A percentile compares a stretch with the other conserved stretches of the same genome.
phyloP scores from a whole-genome alignment of 1,140 invertebrate species.

The Halesus radiatus region DNA sequence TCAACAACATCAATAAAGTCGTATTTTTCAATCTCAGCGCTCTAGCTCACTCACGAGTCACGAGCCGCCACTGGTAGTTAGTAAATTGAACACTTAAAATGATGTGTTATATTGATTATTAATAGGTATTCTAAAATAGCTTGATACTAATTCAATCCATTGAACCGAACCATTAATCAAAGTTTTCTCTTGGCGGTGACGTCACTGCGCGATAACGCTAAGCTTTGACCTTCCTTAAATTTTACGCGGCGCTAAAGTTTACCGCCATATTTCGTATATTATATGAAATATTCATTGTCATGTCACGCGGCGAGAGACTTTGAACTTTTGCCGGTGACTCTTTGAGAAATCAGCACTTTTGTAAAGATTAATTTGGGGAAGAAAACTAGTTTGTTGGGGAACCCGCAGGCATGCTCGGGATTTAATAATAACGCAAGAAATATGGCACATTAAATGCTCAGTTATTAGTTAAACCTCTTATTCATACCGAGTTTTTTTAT shows the following conservation, averaged over 20 bases:
- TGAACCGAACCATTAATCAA: slow-evolving; percentile 40
- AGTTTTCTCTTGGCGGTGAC: slow-evolving; percentile 27
- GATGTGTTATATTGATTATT: no score
- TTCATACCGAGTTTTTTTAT: no score
- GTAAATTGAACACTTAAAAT: no score
- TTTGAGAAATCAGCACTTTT: slow-evolving; percentile 52
- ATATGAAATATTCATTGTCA: slow-evolving; percentile 54
- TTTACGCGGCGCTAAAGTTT: slow-evolving; percentile 47
- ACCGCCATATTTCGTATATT: slow-evolving; percentile 34
- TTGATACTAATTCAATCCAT: slow-evolving; percentile 23
- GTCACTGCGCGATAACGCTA: slow-evolving; percentile 28
- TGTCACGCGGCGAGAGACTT: slow-evolving; percentile 39
- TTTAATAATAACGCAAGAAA: no score
- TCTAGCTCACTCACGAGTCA: no score
- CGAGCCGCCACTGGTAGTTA: no score
- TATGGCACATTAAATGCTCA: no score
- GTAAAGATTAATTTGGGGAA: slow-evolving; percentile 41
- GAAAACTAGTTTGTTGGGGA: slow-evolving; percentile 37
- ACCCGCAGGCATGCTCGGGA: neutral
- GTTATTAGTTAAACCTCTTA: no score
- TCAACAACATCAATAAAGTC: no score
- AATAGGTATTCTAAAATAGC: no score
- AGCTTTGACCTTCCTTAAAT: slow-evolving; percentile 7
- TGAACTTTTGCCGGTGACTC: slow-evolving; percentile 45
- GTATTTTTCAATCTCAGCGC: no score